Evolutionary conservation across 1,140 invertebrate genomes (phyloP), one percentile per base, ranked within the genome.

Genomic region (Trachymyrmex cornetzi): DNA sequence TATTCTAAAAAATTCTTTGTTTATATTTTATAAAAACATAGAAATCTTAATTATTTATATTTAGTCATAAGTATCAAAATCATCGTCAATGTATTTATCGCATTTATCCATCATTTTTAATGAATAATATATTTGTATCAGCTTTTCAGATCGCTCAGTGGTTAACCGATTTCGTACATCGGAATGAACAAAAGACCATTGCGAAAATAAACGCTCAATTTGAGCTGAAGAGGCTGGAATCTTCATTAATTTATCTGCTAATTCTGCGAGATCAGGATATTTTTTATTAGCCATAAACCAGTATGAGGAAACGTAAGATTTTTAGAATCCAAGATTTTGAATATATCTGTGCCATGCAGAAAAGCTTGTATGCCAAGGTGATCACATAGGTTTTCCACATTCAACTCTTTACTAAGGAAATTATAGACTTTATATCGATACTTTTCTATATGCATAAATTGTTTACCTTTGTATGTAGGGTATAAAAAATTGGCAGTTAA

Each of bases 141-240:
- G 22, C 1, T 67, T 67, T n/a, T 44, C 34, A 6, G 34, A 67
- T 67, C 64, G 19, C n/a, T 67, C 64, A 67, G 34, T 34, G 3
- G 19, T 67, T 67, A 67, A 22, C 1, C n/a, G 64, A 67, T 67
- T 67, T 67, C 19, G 30, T 34, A 67, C 1, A 38, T 67, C 34
- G 5, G 34, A 67, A 12, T 67, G 64, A 44, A 44, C 6, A 14
- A 67, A 67, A 7, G 30, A 38, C 34, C 64, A 44, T 38, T 67
- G 7, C 2, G n/a, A 67, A 67, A 67, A 67, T 67, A 67, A n/a
- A 67, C 34, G 64, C 34, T 67, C 34, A 44, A 67, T 67, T 67
- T 44, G 34, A 44, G 64, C 64, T 38, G 34, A 30, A 30, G 30
- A 30, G 3, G 64, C 34, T 67, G 64, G 64, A 67, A 67, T 67